Conservation (phyloP, 1,140 invertebrate genomes). For the Bombus cullumanus region DNA sequence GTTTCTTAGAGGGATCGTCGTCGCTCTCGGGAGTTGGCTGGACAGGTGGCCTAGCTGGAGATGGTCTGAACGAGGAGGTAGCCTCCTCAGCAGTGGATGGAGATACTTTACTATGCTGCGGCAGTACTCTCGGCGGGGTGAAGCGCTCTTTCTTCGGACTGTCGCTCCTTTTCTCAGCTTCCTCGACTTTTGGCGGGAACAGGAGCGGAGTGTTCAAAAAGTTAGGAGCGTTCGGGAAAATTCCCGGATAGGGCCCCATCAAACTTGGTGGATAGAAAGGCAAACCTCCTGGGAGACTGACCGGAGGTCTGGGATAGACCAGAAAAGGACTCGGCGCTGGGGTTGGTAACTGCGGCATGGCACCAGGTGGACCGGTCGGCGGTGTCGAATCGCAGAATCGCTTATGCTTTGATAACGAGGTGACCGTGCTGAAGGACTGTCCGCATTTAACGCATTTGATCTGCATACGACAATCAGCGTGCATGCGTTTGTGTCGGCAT, state of each 20-base stretch:
- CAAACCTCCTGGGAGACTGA: conserved; percentile 70
- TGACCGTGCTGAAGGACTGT: conserved; percentile 94
- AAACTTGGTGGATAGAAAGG: conserved; percentile 84
- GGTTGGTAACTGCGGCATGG: conserved; percentile 83
- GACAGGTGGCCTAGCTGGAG: conserved; percentile 84
- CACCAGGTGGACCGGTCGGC: conserved; percentile 77
- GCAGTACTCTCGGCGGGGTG: conserved; percentile 79
- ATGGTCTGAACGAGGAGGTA: conserved; percentile 85
- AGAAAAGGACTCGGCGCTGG: conserved; percentile 86
- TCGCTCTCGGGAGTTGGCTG: conserved; percentile 75
- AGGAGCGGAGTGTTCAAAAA: conserved; percentile 85
- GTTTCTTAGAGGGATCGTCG: conserved; percentile 65
- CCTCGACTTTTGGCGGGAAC: conserved; percentile 81
- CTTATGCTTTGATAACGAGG: conserved; percentile 92
- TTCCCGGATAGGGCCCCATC: conserved; percentile 79
- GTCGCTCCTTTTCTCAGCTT: conserved; percentile 73
- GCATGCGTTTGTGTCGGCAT: conserved; percentile 99
- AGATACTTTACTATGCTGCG: conserved; percentile 83
- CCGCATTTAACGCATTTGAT: conserved; percentile 96
- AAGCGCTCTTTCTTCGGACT: conserved; percentile 78
- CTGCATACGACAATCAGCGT: conserved; percentile 93
- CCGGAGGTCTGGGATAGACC: conserved; percentile 84
- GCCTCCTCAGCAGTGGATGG: conserved; percentile 87
- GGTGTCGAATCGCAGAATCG: conserved; percentile 90
- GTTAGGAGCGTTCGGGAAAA: conserved; percentile 85